Percentiles rank a stretch among this genome's conserved stretches.
Evolutionary conservation across 2,797 vertebrate genomes (phyloP).

Genomic region (Neopelma chrysocephalum): DNA sequence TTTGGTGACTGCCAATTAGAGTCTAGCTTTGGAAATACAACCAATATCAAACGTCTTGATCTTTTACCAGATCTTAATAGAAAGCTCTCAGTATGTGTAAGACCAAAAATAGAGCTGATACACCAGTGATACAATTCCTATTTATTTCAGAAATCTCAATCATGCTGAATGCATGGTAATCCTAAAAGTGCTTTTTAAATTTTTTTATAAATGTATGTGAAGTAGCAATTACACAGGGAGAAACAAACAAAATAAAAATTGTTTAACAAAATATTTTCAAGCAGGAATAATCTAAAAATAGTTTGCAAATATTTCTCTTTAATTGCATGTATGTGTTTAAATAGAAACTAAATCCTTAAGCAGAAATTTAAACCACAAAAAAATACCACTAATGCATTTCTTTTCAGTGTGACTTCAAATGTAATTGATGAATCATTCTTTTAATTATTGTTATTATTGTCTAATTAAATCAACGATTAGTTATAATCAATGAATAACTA

Average conservation of each 20-base stretch:
- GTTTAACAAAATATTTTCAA: neutral
- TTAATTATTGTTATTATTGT: neutral
- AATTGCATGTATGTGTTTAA: neutral
- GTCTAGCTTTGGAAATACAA: slow-evolving; percentile 3
- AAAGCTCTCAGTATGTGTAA: neutral
- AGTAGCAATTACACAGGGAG: neutral
- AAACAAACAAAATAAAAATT: neutral
- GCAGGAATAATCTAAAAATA: neutral
- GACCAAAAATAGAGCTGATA: neutral
- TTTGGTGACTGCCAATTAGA: neutral
- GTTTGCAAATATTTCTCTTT: neutral
- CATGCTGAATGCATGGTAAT: neutral
- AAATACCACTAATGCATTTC: neutral
- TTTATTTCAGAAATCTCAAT: neutral
- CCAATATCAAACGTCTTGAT: neutral
- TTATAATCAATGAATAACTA: neutral
- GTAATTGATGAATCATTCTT: neutral
- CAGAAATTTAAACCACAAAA: neutral
- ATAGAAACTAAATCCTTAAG: neutral
- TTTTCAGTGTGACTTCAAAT: neutral
- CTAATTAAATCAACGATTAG: neutral
- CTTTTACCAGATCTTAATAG: neutral
- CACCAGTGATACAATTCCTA: neutral
- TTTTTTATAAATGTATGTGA: neutral
- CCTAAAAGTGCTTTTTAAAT: neutral